Evolutionary conservation across 2,888 invertebrate species (phyloP).

Genomic region (Acleris laterana): DNA sequence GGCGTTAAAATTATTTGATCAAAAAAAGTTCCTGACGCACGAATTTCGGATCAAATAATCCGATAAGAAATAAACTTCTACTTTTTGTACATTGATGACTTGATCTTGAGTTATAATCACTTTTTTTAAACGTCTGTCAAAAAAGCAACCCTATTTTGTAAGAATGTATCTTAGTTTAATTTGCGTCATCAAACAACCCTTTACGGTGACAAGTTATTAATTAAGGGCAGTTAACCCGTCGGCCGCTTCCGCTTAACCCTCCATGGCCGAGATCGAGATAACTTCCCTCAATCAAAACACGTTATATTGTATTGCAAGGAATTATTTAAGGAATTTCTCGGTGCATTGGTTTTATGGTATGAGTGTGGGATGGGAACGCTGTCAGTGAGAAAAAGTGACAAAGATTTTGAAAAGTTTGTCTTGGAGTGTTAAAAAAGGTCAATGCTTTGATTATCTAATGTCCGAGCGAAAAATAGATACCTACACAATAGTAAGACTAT

Average conservation of each 20-base stretch:
- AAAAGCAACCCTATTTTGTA: conserved; percentile 14
- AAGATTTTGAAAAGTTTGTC: too few relatives aligned
- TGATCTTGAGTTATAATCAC: not conserved
- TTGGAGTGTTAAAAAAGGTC: too few relatives aligned
- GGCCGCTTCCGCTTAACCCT: conserved; percentile 25
- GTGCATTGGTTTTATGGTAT: conserved; percentile 50
- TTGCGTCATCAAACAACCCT: conserved; percentile 27
- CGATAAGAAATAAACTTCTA: too few relatives aligned
- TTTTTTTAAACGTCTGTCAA: not conserved
- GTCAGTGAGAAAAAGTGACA: too few relatives aligned
- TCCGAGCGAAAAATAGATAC: too few relatives aligned
- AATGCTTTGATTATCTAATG: too few relatives aligned
- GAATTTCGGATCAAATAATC: too few relatives aligned
- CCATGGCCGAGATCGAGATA: conserved; percentile 38
- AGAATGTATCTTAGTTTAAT: conserved; percentile 25
- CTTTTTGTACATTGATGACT: not conserved
- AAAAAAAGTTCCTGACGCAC: too few relatives aligned
- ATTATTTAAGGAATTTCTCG: conserved; percentile 52
- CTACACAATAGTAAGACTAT: too few relatives aligned
- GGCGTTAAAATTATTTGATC: too few relatives aligned
- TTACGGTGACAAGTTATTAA: conserved; percentile 40
- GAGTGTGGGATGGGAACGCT: not conserved
- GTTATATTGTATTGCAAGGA: conserved; percentile 39
- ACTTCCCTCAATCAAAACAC: conserved; percentile 50
- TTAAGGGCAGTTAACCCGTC: conserved; percentile 35